Conservation (phyloP, 2,113 vertebrate species). For the Potamarius usumacintae region DNA sequence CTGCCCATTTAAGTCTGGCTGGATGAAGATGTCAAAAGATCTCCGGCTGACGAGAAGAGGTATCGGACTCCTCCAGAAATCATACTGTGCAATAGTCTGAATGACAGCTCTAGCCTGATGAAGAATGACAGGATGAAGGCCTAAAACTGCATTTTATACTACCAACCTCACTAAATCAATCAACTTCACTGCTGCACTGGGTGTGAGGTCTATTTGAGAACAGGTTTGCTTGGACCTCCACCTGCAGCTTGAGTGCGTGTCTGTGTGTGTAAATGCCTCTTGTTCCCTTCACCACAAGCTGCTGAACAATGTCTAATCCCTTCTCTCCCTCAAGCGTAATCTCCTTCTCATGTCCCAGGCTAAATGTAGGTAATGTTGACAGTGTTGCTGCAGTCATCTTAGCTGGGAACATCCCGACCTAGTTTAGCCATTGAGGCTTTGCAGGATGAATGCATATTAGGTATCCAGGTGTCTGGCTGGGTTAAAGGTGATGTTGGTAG, state of each 20-base stretch:
- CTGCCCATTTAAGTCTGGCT: slow-evolving; percentile 15
- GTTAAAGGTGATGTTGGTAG: neutral
- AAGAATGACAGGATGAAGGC: neutral
- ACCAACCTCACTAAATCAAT: no score
- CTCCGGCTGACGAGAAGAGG: neutral
- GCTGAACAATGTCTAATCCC: slow-evolving; percentile 56
- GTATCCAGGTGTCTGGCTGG: neutral
- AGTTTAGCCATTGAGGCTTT: slow-evolving; percentile 42
- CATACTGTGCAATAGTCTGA: neutral
- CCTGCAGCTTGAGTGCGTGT: slow-evolving; percentile 30
- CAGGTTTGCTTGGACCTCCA: slow-evolving; percentile 42
- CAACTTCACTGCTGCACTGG: neutral
- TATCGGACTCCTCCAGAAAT: slow-evolving; percentile 10
- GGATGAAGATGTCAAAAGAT: slow-evolving; percentile 22
- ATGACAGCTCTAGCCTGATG: neutral
- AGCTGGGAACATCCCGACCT: slow-evolving; percentile 53
- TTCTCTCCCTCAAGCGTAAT: slow-evolving; percentile 46
- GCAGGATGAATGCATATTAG: slow-evolving; percentile 13
- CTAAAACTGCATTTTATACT: neutral
- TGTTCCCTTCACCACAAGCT: slow-evolving; percentile 40
- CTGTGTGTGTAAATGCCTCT: slow-evolving; percentile 43
- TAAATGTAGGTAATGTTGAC: slow-evolving; percentile 52
- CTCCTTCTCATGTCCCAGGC: slow-evolving; percentile 46
- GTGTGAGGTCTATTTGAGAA: slow-evolving; percentile 28
- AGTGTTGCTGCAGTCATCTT: slow-evolving; percentile 42